A percentile compares a stretch with the other conserved stretches of the same genome.
These are phyloP conservation scores for Varanus komodoensis DNA, from an alignment of 2,113 vertebrate species.

Conservation along the genomic window DNA sequence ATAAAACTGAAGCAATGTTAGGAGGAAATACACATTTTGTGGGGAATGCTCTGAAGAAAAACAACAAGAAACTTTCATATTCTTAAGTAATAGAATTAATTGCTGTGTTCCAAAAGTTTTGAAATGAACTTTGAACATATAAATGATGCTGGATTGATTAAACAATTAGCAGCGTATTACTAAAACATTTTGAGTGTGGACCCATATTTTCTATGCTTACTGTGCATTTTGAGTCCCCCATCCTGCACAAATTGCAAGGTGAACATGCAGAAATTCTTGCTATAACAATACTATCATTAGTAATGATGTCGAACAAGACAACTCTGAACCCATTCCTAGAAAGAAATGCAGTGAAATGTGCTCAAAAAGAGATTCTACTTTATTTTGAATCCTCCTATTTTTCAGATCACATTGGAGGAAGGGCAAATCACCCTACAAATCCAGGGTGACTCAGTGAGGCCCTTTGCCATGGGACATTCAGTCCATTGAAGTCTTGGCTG, in stretches of 20 bases:
- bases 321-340: not conserved
- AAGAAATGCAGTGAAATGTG: not conserved
- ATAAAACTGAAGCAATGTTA: not conserved
- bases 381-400: not conserved
- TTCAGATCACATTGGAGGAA: not conserved
- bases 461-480: not conserved
- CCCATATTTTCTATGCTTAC: not conserved
- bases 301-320: not conserved
- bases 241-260: not conserved
- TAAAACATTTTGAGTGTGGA: not conserved
- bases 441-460: not conserved
- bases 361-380: not conserved
- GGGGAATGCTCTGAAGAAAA: not conserved
- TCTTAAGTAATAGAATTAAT: not conserved
- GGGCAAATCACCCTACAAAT: not conserved
- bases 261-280: not conserved
- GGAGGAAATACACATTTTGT: not conserved
- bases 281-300: not conserved
- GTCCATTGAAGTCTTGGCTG: not conserved
- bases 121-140: not conserved
- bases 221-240: not conserved
- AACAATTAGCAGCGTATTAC: not conserved
- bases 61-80: not conserved
- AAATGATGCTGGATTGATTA: not conserved
- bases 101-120: not conserved